Evolutionary conservation across 2,797 vertebrate genomes (phyloP), one percentile per base, ranked within the genome.

Genomic region (Masticophis lateralis): DNA sequence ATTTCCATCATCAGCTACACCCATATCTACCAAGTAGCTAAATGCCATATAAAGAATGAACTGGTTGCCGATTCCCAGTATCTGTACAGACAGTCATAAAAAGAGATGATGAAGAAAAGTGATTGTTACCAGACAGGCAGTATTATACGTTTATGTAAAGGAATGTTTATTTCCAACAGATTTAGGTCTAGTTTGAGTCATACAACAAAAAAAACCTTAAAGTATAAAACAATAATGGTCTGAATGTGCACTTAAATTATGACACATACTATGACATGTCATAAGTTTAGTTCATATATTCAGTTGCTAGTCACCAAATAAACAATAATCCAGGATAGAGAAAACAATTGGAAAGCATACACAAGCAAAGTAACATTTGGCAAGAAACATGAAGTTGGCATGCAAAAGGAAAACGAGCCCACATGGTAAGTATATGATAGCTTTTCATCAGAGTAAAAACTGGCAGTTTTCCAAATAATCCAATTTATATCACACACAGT

Each of bases 401-500:
- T 90, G 63, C 55, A 89, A 32, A 74, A 56, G 14, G 32, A 57
- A n/a, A 47, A 16, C 1, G 13, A 47, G 47, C 59, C 59, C 79
- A 56, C n/a, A 43, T 91, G 90, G 47, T 51, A 91, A 79, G 25
- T 43, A 18, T 79, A 55, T 43, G 32, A 27, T n/a, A 86, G 87
- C 66, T 91, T 89, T 91, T 63, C 69, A 53, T 43, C 59, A 86
- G 47, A 83, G 56, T 53, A 83, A 79, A 91, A 91, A 18, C 22
- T 91, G 92, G 92, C 90, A 63, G 66, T 87, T 10, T 10, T 32
- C 37, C 66, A 93, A 89, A 60, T 86, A 66, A 91, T 74, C 87
- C 87, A 89, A 57, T 86, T 93, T 89, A 89, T 28, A 66, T 79
- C 59, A 86, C 56, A 66, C 37, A 37, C 18, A n/a, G 63, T 93